These are phyloP conservation scores for Pangasianodon hypophthalmus DNA, from an alignment of 2,113 vertebrate species.

Conservation along the genomic window DNA sequence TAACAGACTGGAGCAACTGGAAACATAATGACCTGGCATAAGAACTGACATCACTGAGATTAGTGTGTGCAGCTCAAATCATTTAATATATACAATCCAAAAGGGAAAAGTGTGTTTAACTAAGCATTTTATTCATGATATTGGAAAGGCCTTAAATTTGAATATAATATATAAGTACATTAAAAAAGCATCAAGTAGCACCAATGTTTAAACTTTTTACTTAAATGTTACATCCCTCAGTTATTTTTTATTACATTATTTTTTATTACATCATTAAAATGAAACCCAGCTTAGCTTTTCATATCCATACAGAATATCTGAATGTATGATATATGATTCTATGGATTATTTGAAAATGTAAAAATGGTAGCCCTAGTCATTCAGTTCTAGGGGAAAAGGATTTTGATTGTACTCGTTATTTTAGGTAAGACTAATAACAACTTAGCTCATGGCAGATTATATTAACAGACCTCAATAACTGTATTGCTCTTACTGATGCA, in stretches of 20 bases:
- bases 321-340: neutral
- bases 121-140: neutral
- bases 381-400: neutral
- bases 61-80: neutral
- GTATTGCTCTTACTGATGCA: slow-evolving; percentile 42
- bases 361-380: neutral
- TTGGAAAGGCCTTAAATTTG: neutral
- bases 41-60: neutral
- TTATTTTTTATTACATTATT: slow-evolving; percentile 1
- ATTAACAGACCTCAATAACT: slow-evolving; percentile 58
- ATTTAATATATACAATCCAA: neutral
- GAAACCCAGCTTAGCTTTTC: slow-evolving; percentile 7
- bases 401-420: neutral
- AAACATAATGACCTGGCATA: neutral
- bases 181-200: neutral
- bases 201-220: slow-evolving; percentile 1
- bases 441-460: neutral
- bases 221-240: neutral
- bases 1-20: neutral
- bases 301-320: neutral
- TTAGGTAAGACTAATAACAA: slow-evolving; percentile 1
- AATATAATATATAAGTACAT: neutral
- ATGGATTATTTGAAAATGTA: neutral
- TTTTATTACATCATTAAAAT: slow-evolving; percentile 13
- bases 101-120: neutral